Evolutionary conservation across 2,797 vertebrate species (phyloP).

Genomic region (Manis crassicaudata): DNA sequence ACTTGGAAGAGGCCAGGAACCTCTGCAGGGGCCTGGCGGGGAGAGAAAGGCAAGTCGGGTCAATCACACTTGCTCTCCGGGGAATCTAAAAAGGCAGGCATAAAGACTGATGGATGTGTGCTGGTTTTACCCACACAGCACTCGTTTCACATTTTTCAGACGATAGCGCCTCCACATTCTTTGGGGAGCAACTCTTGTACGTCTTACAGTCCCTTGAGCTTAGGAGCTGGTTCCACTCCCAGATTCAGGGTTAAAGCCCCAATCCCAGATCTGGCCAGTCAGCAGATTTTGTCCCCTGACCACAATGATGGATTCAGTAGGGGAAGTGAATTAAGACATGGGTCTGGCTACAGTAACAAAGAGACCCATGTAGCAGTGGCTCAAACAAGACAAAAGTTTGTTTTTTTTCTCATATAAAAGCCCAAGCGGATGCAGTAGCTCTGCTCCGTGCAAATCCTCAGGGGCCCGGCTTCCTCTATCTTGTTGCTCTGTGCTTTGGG

Average conservation of each 20-base stretch:
- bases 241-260: not conserved
- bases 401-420: not conserved
- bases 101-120: not conserved
- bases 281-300: not conserved
- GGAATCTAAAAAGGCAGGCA: not conserved
- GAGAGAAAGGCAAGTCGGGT: not conserved
- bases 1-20: not conserved
- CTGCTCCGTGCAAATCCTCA: not conserved
- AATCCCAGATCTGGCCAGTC: not conserved
- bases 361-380: not conserved
- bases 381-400: not conserved
- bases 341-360: not conserved
- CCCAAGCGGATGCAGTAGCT: not conserved
- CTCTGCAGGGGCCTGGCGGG: not conserved
- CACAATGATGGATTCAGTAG: not conserved
- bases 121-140: not conserved
- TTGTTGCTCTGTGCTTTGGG: not conserved
- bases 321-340: not conserved
- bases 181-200: not conserved
- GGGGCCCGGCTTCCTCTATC: not conserved
- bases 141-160: not conserved
- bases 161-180: not conserved
- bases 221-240: not conserved
- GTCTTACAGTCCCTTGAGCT: not conserved
- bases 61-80: not conserved